Conservation (phyloP, 1,140 invertebrate species). For the Bombus superbus region DNA sequence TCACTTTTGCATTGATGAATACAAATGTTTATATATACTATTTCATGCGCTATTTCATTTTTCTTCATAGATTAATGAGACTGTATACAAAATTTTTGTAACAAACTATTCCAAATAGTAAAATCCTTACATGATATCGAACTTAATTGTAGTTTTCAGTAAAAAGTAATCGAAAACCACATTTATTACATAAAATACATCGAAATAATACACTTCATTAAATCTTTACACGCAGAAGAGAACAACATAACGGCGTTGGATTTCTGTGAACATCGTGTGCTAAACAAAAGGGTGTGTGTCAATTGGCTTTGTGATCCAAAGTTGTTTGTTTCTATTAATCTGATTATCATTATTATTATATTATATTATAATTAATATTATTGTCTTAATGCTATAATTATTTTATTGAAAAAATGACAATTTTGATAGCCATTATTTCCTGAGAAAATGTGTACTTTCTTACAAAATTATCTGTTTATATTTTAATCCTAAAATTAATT, state of each 20-base stretch:
- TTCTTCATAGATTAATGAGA: slow-evolving; percentile 20
- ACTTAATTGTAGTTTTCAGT: slow-evolving; percentile 23
- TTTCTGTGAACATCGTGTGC: slow-evolving; percentile 56
- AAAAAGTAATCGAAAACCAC: background rate
- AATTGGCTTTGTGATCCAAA: slow-evolving; percentile 70
- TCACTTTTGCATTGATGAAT: slow-evolving; percentile 54
- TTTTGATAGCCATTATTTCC: slow-evolving; percentile 13
- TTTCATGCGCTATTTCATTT: slow-evolving; percentile 9
- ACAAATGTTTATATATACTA: slow-evolving; percentile 29
- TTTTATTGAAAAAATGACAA: slow-evolving; percentile 36
- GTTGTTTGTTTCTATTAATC: slow-evolving; percentile 69
- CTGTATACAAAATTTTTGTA: slow-evolving; percentile 35
- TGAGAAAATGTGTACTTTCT: slow-evolving; percentile 14
- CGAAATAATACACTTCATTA: slow-evolving; percentile 32
- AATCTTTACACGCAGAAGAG: slow-evolving; percentile 45
- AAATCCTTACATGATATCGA: slow-evolving; percentile 1
- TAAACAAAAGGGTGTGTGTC: slow-evolving; percentile 56
- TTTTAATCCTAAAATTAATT: slow-evolving; percentile 43
- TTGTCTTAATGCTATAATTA: slow-evolving; percentile 38
- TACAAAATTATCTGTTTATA: slow-evolving; percentile 51
- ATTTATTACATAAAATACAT: slow-evolving; percentile 32
- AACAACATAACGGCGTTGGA: slow-evolving; percentile 65
- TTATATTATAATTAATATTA: slow-evolving; percentile 48
- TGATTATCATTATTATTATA: slow-evolving; percentile 52
- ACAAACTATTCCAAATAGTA: background rate